phyloP scores from a whole-genome alignment of 1,140 invertebrate genomes.

The Brachionus rubens region DNA sequence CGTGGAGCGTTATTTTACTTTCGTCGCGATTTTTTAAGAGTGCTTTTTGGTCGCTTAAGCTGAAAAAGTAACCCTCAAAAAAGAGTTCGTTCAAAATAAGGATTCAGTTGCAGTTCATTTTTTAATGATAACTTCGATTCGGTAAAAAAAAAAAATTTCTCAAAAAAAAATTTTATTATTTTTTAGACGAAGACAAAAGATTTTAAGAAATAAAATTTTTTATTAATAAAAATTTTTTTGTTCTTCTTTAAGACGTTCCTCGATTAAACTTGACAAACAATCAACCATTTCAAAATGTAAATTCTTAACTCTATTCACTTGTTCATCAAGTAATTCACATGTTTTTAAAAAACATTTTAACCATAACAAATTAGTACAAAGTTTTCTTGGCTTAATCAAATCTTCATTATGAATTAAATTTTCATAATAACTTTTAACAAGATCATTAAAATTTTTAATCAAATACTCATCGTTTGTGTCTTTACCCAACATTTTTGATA shows the following conservation, averaged over 20 bases:
- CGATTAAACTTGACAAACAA: background rate
- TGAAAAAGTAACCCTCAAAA: no score
- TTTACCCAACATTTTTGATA: background rate
- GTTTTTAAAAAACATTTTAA: slow-evolving; percentile 21
- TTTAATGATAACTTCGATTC: no score
- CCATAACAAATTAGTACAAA: slow-evolving; percentile 5
- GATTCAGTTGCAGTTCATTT: no score
- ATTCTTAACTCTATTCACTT: slow-evolving; percentile 3
- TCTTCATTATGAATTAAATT: background rate
- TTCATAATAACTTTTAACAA: slow-evolving; percentile 4
- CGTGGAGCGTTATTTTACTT: no score
- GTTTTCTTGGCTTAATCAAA: background rate
- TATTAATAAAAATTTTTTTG: background rate
- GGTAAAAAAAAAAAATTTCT: no score
- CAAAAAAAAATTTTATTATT: no score
- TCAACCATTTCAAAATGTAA: background rate
- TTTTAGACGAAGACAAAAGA: no score
- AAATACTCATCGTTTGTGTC: background rate
- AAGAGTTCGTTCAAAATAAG: no score
- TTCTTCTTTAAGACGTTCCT: background rate
- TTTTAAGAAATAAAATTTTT: no score
- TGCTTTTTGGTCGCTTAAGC: no score
- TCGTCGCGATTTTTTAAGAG: no score
- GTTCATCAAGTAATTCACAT: background rate
- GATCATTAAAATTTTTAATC: background rate